A percentile compares a stretch with the other conserved stretches of the same genome.
Conservation (phyloP, 2,888 invertebrate genomes). For the Pherbina coryleti region DNA sequence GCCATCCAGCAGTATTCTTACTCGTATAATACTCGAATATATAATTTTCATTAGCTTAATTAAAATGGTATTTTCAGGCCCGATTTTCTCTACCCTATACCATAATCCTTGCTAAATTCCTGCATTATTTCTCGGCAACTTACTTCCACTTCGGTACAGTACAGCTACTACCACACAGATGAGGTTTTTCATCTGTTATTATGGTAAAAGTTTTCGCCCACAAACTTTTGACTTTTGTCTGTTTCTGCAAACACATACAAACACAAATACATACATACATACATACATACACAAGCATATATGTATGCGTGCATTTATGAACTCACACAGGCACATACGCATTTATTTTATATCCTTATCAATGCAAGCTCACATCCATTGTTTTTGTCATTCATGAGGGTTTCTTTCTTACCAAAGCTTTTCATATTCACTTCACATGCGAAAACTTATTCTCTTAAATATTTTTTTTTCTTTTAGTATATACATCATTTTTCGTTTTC, state of each 20-base stretch:
- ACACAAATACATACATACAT: neutral
- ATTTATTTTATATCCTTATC: slow-evolving; percentile 21
- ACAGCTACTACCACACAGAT: neutral
- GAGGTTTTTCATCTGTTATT: slow-evolving; percentile 25
- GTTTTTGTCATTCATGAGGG: slow-evolving; percentile 22
- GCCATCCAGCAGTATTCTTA: too few species aligned
- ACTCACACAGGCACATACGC: neutral
- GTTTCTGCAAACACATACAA: slow-evolving; percentile 4
- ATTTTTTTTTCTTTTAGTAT: neutral
- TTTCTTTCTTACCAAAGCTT: neutral
- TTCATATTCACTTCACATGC: neutral
- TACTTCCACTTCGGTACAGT: neutral
- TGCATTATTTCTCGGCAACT: neutral
- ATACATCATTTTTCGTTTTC: neutral
- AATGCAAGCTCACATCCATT: slow-evolving; percentile 25
- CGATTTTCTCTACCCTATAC: neutral
- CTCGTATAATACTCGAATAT: neutral
- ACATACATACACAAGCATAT: neutral
- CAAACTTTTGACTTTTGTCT: slow-evolving; percentile 25
- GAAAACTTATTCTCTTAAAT: neutral
- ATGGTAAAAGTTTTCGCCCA: slow-evolving; percentile 29
- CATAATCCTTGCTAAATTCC: neutral
- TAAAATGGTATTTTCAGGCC: slow-evolving; percentile 52
- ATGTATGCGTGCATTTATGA: slow-evolving; percentile 5
- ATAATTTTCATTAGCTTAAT: slow-evolving; percentile 62